Evolutionary conservation across 2,113 vertebrate genomes (phyloP), one percentile per base, ranked within the genome.

Genomic region (Propithecus coquereli): DNA sequence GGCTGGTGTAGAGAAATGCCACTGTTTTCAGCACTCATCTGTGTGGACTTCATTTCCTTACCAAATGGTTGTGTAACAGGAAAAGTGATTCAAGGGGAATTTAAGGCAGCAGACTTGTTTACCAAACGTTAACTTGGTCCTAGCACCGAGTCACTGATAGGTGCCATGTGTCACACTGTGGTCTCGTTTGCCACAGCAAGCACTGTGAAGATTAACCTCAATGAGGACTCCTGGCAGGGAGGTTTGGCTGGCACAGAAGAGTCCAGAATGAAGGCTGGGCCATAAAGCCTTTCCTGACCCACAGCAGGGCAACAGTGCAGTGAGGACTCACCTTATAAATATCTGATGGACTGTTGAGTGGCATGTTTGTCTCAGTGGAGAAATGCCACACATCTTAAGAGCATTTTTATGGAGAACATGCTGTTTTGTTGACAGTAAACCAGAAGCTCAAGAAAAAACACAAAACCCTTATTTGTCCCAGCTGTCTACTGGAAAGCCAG

Each of bases 381-480:
- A 93, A 97, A 90, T 73, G 81, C 11, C 65, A 77, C 45, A 66
- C 52, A 71, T 94, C 16, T 87, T 93, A 77, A 91, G 70, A 94
- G 71, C 43, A 85, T 94, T 96, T 89, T 90, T 94, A 47, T 85
- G 34, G 84, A 84, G 47, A 89, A 74, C 43, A 81, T 73, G 66
- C 57, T 96, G 57, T 97, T 92, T 94, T 81, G 61, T 91, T 83
- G 68, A 93, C 68, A 59, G 68, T 70, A 96, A 96, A 45, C 74
- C 82, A 97, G 95, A 93, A 96, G 57, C 37, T 87, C 87, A 77
- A 94, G 47, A 40, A 71, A 91, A 89, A 91, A 27, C 8, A 8
- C 65, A 52, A 71, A 52, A 47, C 23, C 76, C 30, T 93, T 95
- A 80, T 95, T 95, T 87, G 90, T 94, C 74, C 81, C 97, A 96